Conservation (phyloP, 2,113 vertebrate species). For the Motacilla tschutschensis region DNA sequence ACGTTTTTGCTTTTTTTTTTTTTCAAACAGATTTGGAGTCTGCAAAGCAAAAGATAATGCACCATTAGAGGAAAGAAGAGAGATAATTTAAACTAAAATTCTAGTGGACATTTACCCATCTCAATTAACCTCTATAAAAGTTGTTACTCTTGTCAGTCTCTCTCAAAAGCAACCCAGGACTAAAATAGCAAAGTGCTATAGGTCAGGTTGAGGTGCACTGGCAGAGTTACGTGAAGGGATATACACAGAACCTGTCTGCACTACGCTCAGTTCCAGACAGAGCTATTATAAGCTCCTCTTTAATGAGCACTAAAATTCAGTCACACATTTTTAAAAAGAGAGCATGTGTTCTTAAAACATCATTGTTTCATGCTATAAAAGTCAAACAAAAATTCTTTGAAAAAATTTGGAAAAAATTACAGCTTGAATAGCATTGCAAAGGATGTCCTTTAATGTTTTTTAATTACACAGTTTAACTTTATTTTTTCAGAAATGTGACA, state of each 20-base stretch:
- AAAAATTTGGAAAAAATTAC: background rate
- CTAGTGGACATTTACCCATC: slow-evolving; percentile 35
- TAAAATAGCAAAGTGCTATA: slow-evolving; percentile 55
- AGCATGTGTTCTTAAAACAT: background rate
- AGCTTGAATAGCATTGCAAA: background rate
- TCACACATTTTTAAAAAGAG: slow-evolving; percentile 20
- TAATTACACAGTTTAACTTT: background rate
- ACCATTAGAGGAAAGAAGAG: slow-evolving; percentile 30
- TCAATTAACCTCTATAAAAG: slow-evolving; percentile 56
- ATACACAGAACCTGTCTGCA: slow-evolving; percentile 22
- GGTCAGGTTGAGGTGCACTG: slow-evolving; percentile 51
- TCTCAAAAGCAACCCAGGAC: slow-evolving; percentile 51
- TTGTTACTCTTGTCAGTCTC: slow-evolving; percentile 47
- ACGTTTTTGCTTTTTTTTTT: background rate
- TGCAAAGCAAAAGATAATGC: slow-evolving; percentile 18
- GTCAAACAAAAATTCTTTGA: background rate
- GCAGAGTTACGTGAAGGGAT: background rate
- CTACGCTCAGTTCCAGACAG: background rate
- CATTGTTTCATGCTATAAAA: background rate
- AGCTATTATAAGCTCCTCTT: slow-evolving; percentile 30
- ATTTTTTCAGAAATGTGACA: background rate
- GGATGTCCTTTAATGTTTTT: background rate
- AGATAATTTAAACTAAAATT: slow-evolving; percentile 46
- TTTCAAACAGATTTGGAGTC: background rate
- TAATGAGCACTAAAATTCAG: slow-evolving; percentile 50